Conservation (phyloP, 64 coral and sea anemone species). For the Pachyseris speciosa region DNA sequence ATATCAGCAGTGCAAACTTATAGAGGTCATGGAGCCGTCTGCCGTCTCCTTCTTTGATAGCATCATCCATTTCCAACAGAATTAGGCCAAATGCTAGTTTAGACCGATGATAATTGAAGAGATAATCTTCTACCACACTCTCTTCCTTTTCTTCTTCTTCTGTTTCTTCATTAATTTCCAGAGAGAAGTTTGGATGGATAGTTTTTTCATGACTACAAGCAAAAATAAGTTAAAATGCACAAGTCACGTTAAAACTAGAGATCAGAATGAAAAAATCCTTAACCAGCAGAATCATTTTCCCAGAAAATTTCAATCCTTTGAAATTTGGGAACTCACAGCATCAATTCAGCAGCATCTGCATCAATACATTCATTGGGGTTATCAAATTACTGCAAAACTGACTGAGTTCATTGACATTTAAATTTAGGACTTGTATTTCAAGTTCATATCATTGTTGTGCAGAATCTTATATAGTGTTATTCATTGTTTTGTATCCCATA, state of each 20-base stretch:
- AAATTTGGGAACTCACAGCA: too few species aligned
- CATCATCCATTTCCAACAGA: constrained; percentile 40
- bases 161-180: background rate
- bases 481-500: too few species aligned
- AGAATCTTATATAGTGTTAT: too few species aligned
- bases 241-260: background rate
- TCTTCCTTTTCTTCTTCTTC: background rate
- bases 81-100: constrained; percentile 39
- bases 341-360: too few species aligned
- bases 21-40: constrained; percentile 40
- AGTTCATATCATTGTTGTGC: too few species aligned
- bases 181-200: background rate
- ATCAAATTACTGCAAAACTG: too few species aligned
- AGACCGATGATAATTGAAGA: constrained; percentile 38
- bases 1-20: constrained; percentile 33
- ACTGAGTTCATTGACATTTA: too few species aligned
- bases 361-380: too few species aligned
- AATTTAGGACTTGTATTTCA: too few species aligned
- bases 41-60: constrained; percentile 47
- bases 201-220: background rate
- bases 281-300: too few species aligned
- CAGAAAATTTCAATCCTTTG: too few species aligned
- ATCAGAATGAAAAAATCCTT: too few species aligned
- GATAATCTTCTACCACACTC: background rate
- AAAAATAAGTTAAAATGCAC: background rate